A percentile compares a stretch with the other conserved stretches of the same genome.
These are phyloP conservation scores for Mus spicilegus DNA, from an alignment of 2,113 vertebrate genomes.

Conservation along the genomic window DNA sequence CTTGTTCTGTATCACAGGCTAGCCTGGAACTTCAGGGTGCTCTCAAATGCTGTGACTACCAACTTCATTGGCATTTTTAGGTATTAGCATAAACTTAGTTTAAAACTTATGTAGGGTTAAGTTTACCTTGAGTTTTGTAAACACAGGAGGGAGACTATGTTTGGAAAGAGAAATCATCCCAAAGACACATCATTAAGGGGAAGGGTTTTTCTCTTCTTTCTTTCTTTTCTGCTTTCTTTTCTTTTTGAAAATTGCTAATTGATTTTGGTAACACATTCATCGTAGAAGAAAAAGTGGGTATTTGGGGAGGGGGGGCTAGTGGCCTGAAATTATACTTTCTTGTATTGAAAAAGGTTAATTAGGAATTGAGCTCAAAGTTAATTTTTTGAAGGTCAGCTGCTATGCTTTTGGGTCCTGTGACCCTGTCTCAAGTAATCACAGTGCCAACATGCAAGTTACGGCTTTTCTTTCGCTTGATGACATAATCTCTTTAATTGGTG, in stretches of 20 bases:
- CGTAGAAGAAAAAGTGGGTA: constrained; percentile 83
- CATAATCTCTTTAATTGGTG: constrained; percentile 99
- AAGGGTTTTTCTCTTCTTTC: background rate
- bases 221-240: background rate
- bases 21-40: background rate
- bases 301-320: constrained; percentile 77
- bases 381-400: constrained; percentile 90
- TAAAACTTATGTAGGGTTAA: background rate
- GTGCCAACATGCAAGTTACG: constrained; percentile 89
- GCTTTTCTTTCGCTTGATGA: constrained; percentile 94
- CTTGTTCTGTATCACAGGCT: background rate
- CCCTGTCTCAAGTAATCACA: constrained; percentile 94
- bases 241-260: constrained; percentile 62
- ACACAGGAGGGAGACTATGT: constrained; percentile 23
- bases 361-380: constrained; percentile 91
- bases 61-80: constrained; percentile 10
- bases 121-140: constrained; percentile 17
- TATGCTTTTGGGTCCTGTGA: constrained; percentile 90
- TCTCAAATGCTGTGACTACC: too few species aligned
- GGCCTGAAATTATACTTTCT: constrained; percentile 88
- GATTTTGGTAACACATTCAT: constrained; percentile 81
- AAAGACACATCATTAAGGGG: constrained; percentile 43
- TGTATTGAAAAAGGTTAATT: constrained; percentile 92
- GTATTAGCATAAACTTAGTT: constrained; percentile 24
- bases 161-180: constrained; percentile 54